phyloP scores from a whole-genome alignment of 2,113 vertebrate species.

The Siphamia tubifer region DNA sequence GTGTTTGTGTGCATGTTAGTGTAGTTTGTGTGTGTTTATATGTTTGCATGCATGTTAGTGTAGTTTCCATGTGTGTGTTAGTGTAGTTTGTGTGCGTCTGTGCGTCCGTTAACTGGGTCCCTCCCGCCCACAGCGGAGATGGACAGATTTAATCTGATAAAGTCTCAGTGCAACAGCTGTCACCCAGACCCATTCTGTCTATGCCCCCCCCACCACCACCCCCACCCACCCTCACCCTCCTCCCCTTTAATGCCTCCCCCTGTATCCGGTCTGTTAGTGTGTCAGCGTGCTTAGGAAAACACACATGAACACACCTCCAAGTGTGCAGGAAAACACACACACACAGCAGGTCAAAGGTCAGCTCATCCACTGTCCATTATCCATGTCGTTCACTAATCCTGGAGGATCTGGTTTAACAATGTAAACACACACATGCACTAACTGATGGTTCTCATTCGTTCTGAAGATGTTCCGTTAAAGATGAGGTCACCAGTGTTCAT shows the following conservation, averaged over 20 bases:
- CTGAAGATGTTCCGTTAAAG: neutral
- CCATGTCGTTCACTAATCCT: conserved; percentile 24
- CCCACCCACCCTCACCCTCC: neutral
- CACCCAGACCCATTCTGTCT: conserved; percentile 38
- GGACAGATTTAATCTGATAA: conserved; percentile 78
- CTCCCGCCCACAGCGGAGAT: conserved; percentile 52
- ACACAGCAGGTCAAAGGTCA: neutral
- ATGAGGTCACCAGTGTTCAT: too few species aligned
- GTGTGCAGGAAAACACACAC: neutral
- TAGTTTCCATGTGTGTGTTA: neutral
- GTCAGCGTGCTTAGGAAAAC: neutral
- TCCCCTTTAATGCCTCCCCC: conserved; percentile 15
- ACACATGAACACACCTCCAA: neutral
- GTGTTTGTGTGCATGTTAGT: neutral
- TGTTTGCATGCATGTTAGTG: too few species aligned
- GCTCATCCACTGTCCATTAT: conserved; percentile 4
- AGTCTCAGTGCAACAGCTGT: conserved; percentile 72
- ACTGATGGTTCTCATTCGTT: neutral
- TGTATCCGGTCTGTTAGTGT: neutral
- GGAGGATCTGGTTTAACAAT: conserved; percentile 8
- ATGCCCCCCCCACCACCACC: conserved; percentile 26
- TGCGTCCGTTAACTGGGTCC: conserved; percentile 42
- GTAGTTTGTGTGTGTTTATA: neutral
- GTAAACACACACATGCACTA: neutral
- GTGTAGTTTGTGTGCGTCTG: neutral